Conservation (phyloP, 2,113 vertebrate species). For the Coregonus clupeaformis region DNA sequence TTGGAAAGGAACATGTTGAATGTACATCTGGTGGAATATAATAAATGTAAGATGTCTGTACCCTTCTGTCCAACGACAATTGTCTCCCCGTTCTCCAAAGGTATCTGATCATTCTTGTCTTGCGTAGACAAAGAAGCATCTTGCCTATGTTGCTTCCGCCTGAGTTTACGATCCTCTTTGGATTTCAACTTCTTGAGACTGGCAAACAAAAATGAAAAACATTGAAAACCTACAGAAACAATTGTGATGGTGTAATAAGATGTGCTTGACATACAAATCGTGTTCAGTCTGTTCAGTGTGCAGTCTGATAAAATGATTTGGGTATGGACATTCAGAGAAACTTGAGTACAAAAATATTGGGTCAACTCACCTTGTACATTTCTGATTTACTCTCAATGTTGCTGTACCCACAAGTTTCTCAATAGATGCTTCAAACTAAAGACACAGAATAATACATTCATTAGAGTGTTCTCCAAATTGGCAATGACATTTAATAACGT, state of each 20-base stretch:
- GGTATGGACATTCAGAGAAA: background rate
- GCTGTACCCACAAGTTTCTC: constrained; percentile 69
- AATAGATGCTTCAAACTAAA: constrained; percentile 85
- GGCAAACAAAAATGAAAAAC: constrained; percentile 20
- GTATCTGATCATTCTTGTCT: constrained; percentile 29
- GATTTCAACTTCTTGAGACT: constrained; percentile 84
- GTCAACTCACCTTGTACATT: constrained; percentile 82
- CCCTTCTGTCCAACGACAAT: constrained; percentile 42
- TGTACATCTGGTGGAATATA: background rate
- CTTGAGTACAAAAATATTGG: background rate
- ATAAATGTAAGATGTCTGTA: constrained; percentile 18
- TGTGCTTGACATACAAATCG: no score
- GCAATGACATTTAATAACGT: background rate
- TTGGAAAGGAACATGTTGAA: no score
- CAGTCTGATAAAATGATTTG: background rate
- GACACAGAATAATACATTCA: background rate
- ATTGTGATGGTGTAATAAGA: background rate
- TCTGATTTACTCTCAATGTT: constrained; percentile 80
- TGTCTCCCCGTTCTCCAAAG: constrained; percentile 24
- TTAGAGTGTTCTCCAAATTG: no score
- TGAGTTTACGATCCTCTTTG: constrained; percentile 78
- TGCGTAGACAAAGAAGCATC: constrained; percentile 54
- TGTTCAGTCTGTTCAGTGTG: no score
- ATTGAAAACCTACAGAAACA: background rate
- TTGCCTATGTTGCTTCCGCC: constrained; percentile 70